Evolutionary conservation across 2,888 invertebrate genomes (phyloP), one percentile per base, ranked within the genome.

Genomic region (Xestia sexstrigata): DNA sequence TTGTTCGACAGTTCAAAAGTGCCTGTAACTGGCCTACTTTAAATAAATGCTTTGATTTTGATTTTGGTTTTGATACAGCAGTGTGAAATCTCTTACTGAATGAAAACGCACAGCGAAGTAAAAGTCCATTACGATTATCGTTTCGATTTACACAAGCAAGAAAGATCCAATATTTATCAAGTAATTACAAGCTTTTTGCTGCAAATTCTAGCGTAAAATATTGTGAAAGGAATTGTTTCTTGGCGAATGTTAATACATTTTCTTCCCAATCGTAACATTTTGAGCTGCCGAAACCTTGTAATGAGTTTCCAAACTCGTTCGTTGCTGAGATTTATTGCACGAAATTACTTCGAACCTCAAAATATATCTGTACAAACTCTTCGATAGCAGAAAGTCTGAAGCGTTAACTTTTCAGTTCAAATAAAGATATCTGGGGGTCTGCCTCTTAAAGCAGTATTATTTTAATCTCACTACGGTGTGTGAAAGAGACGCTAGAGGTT

Each of bases 221-320:
- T 70, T 76, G 73, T 49, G 17, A 79, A 80, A 68, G 67, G 76
- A 87, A 87, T 89, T 85, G 84, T 88, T 89, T 79, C 80, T 72
- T 73, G 63, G 62, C 72, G 65, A 86, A 87, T 83, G 79, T 88
- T 88, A 86, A 89, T 89, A 88, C 83, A 74, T 75, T 89, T 86
- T 84, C 83, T 82, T 82, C 74, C 81, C 84, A 78, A 88, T 89
- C 79, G 83, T 77, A 84, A 85, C 81, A 82, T 89, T 89, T 89
- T 83, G 85, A 88, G 85, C 88, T 88, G 69, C 78, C 74, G 81
- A 85, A 89, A 77, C 71, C 81, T 78, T 84, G 84, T 90, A 89
- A 90, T 89, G 90, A 89, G 89, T 90, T 90, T 81, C 76, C 84
- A 79, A 90, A 90, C 89, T 90, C 85, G 83, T 90, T 89, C 84